Evolutionary conservation across 2,888 invertebrate species (phyloP).

Genomic region (Phorcus lineatus): DNA sequence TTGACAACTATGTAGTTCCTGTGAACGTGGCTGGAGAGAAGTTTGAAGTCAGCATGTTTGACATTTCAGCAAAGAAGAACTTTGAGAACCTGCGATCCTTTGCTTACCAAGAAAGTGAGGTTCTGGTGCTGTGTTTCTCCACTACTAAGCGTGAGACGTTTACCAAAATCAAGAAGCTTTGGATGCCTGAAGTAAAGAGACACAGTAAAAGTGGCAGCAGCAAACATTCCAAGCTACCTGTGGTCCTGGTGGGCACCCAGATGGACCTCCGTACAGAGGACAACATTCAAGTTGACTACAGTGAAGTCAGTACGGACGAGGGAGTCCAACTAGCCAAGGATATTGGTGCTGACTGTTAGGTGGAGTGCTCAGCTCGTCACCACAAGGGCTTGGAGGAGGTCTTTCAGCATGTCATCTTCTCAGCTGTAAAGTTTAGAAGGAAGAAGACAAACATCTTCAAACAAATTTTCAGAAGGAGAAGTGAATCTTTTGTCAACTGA

Average conservation of each 20-base stretch:
- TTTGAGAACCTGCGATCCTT: constrained; percentile 58
- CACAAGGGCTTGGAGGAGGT: constrained; percentile 50
- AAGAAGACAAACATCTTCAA: not conserved
- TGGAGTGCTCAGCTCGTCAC: constrained; percentile 56
- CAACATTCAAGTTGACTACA: constrained; percentile 36
- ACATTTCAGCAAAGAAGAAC: constrained; percentile 64
- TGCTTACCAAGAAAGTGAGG: constrained; percentile 63
- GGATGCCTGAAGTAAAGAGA: constrained; percentile 62
- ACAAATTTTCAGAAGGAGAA: not conserved
- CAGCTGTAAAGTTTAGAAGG: constrained; percentile 44
- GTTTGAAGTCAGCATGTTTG: constrained; percentile 62
- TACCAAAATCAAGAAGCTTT: constrained; percentile 54
- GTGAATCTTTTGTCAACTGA: too few relatives aligned
- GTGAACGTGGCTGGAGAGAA: constrained; percentile 57
- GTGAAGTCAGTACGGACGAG: constrained; percentile 49
- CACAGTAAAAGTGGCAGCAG: constrained; percentile 53
- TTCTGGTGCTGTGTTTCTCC: constrained; percentile 62
- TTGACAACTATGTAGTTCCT: constrained; percentile 59
- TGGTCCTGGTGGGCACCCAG: constrained; percentile 63
- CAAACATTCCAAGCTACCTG: constrained; percentile 45
- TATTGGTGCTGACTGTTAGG: constrained; percentile 53
- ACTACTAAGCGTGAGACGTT: constrained; percentile 61
- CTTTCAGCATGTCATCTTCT: constrained; percentile 54
- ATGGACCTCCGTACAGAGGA: constrained; percentile 55
- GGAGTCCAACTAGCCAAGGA: constrained; percentile 52